A percentile compares a stretch with the other conserved stretches of the same genome.
Conservation (phyloP, 2,797 vertebrate species). For the Enteromius radiatus region DNA sequence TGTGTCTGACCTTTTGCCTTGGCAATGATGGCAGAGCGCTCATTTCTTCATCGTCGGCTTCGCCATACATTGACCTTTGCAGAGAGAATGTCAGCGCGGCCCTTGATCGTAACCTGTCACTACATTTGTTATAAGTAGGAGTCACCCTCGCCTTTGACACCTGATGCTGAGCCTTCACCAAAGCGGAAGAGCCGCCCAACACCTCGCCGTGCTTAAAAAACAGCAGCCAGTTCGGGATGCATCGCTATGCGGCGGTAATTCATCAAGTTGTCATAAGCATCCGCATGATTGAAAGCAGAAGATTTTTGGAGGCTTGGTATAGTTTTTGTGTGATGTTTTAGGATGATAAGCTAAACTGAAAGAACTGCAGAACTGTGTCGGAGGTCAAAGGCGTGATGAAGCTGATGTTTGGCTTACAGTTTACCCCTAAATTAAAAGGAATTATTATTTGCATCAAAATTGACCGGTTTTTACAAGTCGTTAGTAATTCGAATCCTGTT, state of each 20-base stretch:
- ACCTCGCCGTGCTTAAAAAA: constrained; percentile 17
- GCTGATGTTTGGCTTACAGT: not conserved
- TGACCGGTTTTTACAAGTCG: not conserved
- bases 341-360: constrained; percentile 1
- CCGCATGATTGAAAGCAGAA: constrained; percentile 40
- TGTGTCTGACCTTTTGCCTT: constrained; percentile 95
- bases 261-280: constrained; percentile 48
- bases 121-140: constrained; percentile 85
- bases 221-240: constrained; percentile 59
- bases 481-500: no score
- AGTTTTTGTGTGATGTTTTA: constrained; percentile 31
- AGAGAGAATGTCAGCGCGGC: constrained; percentile 91
- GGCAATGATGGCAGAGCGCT: constrained; percentile 92
- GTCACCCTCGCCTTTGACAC: constrained; percentile 86
- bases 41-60: constrained; percentile 89
- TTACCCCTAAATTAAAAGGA: not conserved
- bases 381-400: not conserved
- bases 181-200: constrained; percentile 50
- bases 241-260: constrained; percentile 38
- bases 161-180: constrained; percentile 65
- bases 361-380: not conserved
- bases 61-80: constrained; percentile 93
- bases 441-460: not conserved
- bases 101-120: constrained; percentile 91
- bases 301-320: constrained; percentile 20